A percentile compares a stretch with the other conserved stretches of the same genome.
phyloP scores from a whole-genome alignment of 2,113 vertebrate genomes.

The Barbus barbus region DNA sequence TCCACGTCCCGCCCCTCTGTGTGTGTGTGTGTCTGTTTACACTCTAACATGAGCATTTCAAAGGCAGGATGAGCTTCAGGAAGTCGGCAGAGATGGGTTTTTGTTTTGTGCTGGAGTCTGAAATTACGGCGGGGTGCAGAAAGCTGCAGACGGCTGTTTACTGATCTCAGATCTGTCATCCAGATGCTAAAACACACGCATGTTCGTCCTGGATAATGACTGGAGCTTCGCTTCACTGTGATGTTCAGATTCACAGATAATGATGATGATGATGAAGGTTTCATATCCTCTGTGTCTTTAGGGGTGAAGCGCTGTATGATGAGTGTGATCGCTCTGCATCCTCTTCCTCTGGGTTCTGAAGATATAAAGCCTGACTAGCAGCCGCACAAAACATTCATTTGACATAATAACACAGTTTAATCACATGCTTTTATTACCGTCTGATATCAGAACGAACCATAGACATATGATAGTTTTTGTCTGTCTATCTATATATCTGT shows the following conservation, averaged over 20 bases:
- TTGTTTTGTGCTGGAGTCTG: slow-evolving; percentile 51
- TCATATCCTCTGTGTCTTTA: not conserved
- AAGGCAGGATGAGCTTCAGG: slow-evolving; percentile 49
- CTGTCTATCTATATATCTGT: too few species aligned
- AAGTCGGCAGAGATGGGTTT: slow-evolving; percentile 43
- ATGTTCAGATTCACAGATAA: not conserved
- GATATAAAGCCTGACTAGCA: not conserved
- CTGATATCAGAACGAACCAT: too few species aligned
- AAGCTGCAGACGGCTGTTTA: slow-evolving; percentile 40
- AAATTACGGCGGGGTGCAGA: slow-evolving; percentile 48
- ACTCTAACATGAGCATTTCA: slow-evolving; percentile 39
- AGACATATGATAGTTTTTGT: too few species aligned
- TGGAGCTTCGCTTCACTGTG: not conserved
- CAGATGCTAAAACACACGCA: not conserved
- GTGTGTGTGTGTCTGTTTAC: slow-evolving; percentile 41
- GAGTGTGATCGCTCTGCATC: not conserved
- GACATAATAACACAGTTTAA: not conserved
- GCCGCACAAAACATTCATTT: not conserved
- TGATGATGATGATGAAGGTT: not conserved
- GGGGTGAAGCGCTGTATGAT: not conserved
- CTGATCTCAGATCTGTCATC: slow-evolving; percentile 27
- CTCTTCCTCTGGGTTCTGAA: not conserved
- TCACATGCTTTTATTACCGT: not conserved
- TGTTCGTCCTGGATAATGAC: not conserved
- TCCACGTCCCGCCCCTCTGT: slow-evolving; percentile 33